phyloP scores from a whole-genome alignment of 1,140 invertebrate genomes.

The Drosophila tristis region DNA sequence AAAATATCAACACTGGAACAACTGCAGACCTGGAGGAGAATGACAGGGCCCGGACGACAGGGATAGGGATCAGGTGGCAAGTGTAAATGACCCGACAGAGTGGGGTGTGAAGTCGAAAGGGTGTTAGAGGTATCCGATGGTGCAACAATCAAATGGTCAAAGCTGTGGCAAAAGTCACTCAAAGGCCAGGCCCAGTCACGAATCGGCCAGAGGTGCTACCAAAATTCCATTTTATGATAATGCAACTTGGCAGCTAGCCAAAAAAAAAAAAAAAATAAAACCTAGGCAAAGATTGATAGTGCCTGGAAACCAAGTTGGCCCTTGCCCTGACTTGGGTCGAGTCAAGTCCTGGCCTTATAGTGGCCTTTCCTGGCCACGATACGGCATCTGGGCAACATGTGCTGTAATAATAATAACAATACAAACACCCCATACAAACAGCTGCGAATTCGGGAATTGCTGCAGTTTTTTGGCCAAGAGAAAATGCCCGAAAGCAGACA shows the following conservation, averaged over 20 bases:
- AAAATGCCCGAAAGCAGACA: constrained; percentile 4
- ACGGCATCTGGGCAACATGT: constrained; percentile 43
- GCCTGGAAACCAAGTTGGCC: constrained; percentile 34
- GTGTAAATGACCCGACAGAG: constrained; percentile 28
- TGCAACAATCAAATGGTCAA: constrained; percentile 46
- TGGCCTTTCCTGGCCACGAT: constrained; percentile 10
- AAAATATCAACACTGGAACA: constrained; percentile 62
- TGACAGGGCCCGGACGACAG: neutral
- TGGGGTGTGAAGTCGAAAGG: neutral
- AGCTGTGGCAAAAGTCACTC: constrained; percentile 63
- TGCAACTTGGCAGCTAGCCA: constrained; percentile 56
- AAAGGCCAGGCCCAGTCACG: constrained; percentile 35
- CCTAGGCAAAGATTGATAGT: constrained; percentile 51
- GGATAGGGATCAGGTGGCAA: constrained; percentile 50
- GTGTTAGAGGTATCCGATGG: constrained; percentile 4
- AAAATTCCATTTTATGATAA: constrained; percentile 68
- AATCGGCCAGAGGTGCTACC: constrained; percentile 43
- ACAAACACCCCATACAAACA: constrained; percentile 41
- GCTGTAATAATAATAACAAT: constrained; percentile 52
- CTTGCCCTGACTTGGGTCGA: constrained; percentile 1
- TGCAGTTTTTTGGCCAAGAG: constrained; percentile 39
- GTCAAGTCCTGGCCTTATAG: constrained; percentile 1
- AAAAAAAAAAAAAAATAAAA: constrained; percentile 22
- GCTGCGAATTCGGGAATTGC: constrained; percentile 20
- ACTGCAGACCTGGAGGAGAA: constrained; percentile 21